Evolutionary conservation across 2,113 vertebrate genomes (phyloP), one percentile per base, ranked within the genome.

Genomic region (Noturus placidus): DNA sequence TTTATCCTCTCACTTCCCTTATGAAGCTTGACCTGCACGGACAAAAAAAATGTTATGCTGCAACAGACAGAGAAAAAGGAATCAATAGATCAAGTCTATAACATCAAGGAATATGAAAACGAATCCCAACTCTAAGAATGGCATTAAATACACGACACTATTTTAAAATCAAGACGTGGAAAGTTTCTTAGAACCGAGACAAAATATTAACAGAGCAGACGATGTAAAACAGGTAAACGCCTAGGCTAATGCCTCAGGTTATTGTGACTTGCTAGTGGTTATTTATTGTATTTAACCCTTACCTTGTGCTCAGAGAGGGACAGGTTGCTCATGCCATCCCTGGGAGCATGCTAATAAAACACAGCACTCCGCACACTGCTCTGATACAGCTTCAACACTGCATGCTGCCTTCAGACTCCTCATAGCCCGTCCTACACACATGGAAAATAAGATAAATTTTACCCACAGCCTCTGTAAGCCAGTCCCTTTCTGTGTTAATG

Each of bases 281-380:
- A 30, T 15, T 83, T 11, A 19, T 17, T 19, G 27, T 86, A n/a
- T 14, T 82, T 46, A 56, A 59, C 35, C 25, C 82, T 82, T 89
- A 91, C 90, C 89, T 90, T 76, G 82, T 85, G 72, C 87, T 88
- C 83, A 78, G 79, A 87, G 79, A 82, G 84, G 61, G 72, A 86
- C 87, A 59, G 83, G 70, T 63, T 78, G 35, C 83, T 89, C 89
- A 90, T 88, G 83, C 83, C 87, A 88, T 85, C 78, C 77, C 72
- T 80, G 52, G 57, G 65, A 77, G 69, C 84, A 89, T 72, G 56
- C 70, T 79, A 84, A 83, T 87, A 82, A 89, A 35, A 87, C 52
- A 61, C 87, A 30, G 84, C 20, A 57, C 87, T 80, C 85, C 65
- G 56, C 87, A 74, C 74, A 69, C 65, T 74, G 77, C 86, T 30